A percentile compares a stretch with the other conserved stretches of the same genome.
These are phyloP conservation scores for Syrrhaptes paradoxus DNA, from an alignment of 2,113 vertebrate genomes.

Conservation along the genomic window DNA sequence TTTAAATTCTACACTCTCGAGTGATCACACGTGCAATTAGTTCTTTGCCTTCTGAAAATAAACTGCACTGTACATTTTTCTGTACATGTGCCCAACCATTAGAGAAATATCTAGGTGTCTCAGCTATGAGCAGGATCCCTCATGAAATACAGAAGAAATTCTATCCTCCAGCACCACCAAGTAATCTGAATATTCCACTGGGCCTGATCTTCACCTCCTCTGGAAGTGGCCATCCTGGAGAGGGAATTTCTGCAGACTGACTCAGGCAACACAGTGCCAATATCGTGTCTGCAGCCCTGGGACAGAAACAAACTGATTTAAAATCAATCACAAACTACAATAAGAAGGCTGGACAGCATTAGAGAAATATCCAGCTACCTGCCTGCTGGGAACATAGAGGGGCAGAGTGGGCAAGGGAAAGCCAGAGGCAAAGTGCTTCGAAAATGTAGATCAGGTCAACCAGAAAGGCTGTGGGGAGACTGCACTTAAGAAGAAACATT, in stretches of 20 bases:
- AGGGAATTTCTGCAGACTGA: not conserved
- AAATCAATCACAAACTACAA: not conserved
- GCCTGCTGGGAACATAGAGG: not conserved
- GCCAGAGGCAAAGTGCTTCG: not conserved
- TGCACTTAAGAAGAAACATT: not conserved
- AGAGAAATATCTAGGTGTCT: not conserved
- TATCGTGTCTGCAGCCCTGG: not conserved
- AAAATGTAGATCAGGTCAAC: not conserved
- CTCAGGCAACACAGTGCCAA: not conserved
- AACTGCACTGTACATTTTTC: not conserved
- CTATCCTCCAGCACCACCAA: not conserved
- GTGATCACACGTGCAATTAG: not conserved
- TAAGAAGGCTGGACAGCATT: not conserved
- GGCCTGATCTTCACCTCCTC: not conserved
- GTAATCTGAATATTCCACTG: not conserved
- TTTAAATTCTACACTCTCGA: not conserved
- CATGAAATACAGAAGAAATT: not conserved
- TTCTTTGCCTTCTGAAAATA: constrained; percentile 20
- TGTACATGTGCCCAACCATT: not conserved
- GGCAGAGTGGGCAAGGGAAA: not conserved
- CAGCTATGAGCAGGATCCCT: not conserved
- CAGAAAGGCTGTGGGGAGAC: not conserved
- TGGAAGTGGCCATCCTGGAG: not conserved
- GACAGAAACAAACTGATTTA: not conserved
- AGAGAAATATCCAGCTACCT: too few species aligned